These are phyloP conservation scores for Sebastiscus albofasciatus DNA, from an alignment of 2,797 vertebrate species.

Conservation along the genomic window DNA sequence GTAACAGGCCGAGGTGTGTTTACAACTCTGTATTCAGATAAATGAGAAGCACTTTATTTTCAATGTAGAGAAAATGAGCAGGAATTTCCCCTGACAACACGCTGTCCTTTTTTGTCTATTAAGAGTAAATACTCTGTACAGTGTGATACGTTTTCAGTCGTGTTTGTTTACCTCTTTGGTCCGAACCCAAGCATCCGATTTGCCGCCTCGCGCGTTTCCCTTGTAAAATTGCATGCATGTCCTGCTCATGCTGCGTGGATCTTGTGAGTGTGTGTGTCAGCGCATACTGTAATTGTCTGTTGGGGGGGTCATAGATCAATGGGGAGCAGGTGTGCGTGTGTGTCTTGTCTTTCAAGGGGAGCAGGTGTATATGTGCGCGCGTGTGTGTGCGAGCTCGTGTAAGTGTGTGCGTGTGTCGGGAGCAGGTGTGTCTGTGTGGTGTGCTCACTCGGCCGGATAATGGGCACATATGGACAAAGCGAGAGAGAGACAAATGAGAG, in stretches of 20 bases:
- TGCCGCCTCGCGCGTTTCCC: slow-evolving; percentile 20
- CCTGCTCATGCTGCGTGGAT: neutral
- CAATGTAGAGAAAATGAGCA: slow-evolving; percentile 29
- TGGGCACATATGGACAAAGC: slow-evolving; percentile 57
- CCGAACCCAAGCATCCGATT: neutral
- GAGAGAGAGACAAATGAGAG: slow-evolving; percentile 28
- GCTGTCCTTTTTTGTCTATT: slow-evolving; percentile 7
- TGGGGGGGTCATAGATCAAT: slow-evolving; percentile 47
- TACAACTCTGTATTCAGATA: neutral
- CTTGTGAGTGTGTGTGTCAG: slow-evolving; percentile 1
- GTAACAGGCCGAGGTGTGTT: slow-evolving; percentile 10
- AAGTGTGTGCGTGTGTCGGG: slow-evolving; percentile 2
- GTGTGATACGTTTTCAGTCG: slow-evolving; percentile 4
- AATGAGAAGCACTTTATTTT: slow-evolving; percentile 37
- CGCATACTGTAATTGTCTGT: slow-evolving; percentile 26
- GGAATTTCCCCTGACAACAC: slow-evolving; percentile 19
- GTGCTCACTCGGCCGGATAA: slow-evolving; percentile 61
- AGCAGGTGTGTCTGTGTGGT: slow-evolving; percentile 53
- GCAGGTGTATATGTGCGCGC: slow-evolving; percentile 21
- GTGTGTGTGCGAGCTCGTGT: slow-evolving; percentile 12
- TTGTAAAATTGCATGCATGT: slow-evolving; percentile 20
- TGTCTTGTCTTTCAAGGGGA: slow-evolving; percentile 24
- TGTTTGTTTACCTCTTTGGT: slow-evolving; percentile 24
- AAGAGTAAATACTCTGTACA: slow-evolving; percentile 1
- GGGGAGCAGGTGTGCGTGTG: slow-evolving; percentile 44